Base-by-base conservation (phyloP, 2,888 invertebrate species). In the Polymixis flavicincta region DNA sequence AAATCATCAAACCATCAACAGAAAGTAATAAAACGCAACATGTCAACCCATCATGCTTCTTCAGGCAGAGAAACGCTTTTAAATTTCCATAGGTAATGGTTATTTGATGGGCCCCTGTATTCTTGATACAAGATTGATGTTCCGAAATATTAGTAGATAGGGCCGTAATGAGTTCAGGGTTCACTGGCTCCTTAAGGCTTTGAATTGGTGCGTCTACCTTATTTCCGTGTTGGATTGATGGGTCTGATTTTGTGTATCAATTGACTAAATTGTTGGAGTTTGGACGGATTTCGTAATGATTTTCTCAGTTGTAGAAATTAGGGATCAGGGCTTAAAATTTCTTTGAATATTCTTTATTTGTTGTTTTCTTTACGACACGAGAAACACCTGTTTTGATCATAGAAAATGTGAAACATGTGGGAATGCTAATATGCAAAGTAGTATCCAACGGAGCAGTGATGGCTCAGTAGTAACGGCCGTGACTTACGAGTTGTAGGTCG, bases 61-160 rank as follows among this genome's bases (percentile, higher is more conserved):
- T 55, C 74, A 81, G 73, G 75, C 73, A 64, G 59, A 74, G 84
- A 72, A 87, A 76, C 64, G 77, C 78, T 84, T 85, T 80, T 79
- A 86, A 85, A 78, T 86, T 80, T 74, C 80, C 82, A 78, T 72
- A 82, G 84, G 88, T 92, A 93, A 93, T 93, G 93, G 90, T 80
- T 90, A 92, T 93, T 93, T 93, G 91, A 93, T 93, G 92, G 89
- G 76, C 84, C 78, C 63, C 80, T 85, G 87, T 89, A 85, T 89
- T 87, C 82, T 89, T 91, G 91, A 92, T 92, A 89, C 87, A 92
- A 93, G 93, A 93, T 93, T 92, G 92, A 93, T 93, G 92, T 78
- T 67, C 84, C 76, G 75, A 87, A 90, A 91, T 92, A 92, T 92
- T 90, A 87, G 78, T 57, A 73, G 74, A 77, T 76, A 80, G 73